phyloP scores from a whole-genome alignment of 2,888 invertebrate genomes.

The Macropis europaea region DNA sequence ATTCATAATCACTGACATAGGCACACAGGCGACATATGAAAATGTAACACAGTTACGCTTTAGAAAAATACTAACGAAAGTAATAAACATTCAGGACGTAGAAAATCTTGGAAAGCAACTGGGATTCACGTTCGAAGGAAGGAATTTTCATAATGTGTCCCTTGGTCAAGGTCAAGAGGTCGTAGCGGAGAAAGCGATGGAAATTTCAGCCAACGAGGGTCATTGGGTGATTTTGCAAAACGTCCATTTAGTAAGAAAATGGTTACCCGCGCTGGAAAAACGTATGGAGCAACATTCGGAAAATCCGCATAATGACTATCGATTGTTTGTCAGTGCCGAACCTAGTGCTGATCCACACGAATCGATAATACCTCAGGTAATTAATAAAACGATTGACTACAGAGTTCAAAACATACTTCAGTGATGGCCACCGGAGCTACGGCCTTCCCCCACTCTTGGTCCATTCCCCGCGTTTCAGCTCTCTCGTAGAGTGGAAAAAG shows the following conservation, averaged over 20 bases:
- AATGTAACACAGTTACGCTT: background rate
- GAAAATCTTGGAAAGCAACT: conserved; percentile 91
- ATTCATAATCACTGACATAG: no score
- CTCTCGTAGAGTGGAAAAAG: no score
- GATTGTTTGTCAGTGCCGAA: conserved; percentile 93
- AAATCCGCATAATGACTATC: conserved; percentile 81
- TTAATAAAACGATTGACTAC: background rate
- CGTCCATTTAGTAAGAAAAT: conserved; percentile 93
- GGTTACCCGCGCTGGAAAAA: conserved; percentile 94
- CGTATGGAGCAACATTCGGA: conserved; percentile 91
- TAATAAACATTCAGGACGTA: conserved; percentile 84
- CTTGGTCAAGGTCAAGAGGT: conserved; percentile 97
- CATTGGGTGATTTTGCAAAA: conserved; percentile 98
- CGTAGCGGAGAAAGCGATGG: conserved; percentile 94
- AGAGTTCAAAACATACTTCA: no score
- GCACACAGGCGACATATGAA: no score
- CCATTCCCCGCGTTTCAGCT: no score
- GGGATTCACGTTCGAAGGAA: conserved; percentile 89
- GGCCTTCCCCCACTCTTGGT: no score
- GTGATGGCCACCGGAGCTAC: no score
- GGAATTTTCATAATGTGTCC: conserved; percentile 95
- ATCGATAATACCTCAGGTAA: conserved; percentile 83
- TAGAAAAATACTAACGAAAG: background rate
- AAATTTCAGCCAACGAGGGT: conserved; percentile 89
- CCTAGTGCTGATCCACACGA: conserved; percentile 86